phyloP scores from a whole-genome alignment of 2,113 vertebrate species.

The Brevimyrus niger region DNA sequence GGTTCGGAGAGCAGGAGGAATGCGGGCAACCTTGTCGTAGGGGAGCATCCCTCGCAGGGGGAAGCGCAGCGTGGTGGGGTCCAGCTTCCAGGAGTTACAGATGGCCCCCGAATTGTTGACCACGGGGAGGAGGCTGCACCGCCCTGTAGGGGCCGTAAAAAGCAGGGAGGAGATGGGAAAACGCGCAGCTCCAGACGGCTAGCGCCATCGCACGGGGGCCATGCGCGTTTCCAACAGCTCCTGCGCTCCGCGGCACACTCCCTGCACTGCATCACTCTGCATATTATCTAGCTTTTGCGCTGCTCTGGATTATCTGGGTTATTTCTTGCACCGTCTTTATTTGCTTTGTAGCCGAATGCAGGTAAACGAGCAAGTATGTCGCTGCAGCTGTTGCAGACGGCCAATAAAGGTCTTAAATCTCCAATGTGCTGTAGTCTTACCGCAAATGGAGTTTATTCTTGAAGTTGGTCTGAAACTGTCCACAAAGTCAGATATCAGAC shows the following conservation, averaged over 20 bases:
- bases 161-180: not conserved
- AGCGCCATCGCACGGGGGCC: not conserved
- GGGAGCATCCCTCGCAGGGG: slow-evolving; percentile 90
- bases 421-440: slow-evolving; percentile 59
- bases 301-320: not conserved
- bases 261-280: not conserved
- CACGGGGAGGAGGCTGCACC: slow-evolving; percentile 92
- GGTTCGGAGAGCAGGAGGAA: not conserved
- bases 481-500: slow-evolving; percentile 93
- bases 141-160: slow-evolving; percentile 58
- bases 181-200: not conserved
- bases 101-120: slow-evolving; percentile 98
- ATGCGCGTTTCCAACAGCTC: not conserved
- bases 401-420: not conserved
- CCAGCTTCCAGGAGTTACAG: slow-evolving; percentile 98
- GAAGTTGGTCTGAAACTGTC: slow-evolving; percentile 97
- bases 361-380: not conserved
- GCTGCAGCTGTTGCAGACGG: not conserved
- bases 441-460: slow-evolving; percentile 97
- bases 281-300: not conserved
- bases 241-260: not conserved
- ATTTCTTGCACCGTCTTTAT: not conserved
- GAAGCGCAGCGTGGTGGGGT: slow-evolving; percentile 89
- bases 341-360: not conserved
- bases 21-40: slow-evolving; percentile 81